A percentile compares a stretch with the other conserved stretches of the same genome.
Conservation (phyloP, 2,888 invertebrate genomes). For the Polyommatus iphigenia region DNA sequence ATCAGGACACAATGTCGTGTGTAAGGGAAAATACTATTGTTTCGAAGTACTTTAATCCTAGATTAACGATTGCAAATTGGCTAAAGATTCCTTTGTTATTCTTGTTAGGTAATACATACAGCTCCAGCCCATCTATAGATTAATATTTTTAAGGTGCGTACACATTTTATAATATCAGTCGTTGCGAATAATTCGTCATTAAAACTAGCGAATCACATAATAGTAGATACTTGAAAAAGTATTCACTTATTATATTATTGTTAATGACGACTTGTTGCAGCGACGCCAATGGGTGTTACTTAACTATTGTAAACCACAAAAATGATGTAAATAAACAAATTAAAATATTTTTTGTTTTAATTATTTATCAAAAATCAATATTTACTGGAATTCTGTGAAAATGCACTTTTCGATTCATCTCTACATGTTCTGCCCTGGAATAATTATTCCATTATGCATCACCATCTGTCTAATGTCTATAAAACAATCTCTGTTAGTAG, state of each 20-base stretch:
- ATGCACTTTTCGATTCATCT: no score
- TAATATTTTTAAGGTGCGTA: slow-evolving; percentile 31
- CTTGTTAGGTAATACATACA: not conserved
- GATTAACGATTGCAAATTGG: not conserved
- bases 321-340: slow-evolving; percentile 35
- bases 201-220: slow-evolving; percentile 17
- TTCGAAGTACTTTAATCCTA: not conserved
- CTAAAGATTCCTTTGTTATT: not conserved
- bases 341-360: slow-evolving; percentile 18
- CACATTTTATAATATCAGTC: slow-evolving; percentile 48
- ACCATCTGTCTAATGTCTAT: no score
- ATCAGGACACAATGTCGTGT: not conserved
- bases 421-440: no score
- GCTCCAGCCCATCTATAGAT: slow-evolving; percentile 10
- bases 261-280: slow-evolving; percentile 74
- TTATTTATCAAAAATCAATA: not conserved
- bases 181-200: slow-evolving; percentile 75
- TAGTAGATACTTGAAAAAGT: slow-evolving; percentile 16
- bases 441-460: no score
- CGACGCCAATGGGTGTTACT: slow-evolving; percentile 59
- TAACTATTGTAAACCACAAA: slow-evolving; percentile 23
- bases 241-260: slow-evolving; percentile 1
- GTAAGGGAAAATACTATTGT: no score
- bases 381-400: no score
- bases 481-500: no score